These are phyloP conservation scores for Leptopilina syphax DNA, from an alignment of 2,888 invertebrate genomes.

Conservation along the genomic window DNA sequence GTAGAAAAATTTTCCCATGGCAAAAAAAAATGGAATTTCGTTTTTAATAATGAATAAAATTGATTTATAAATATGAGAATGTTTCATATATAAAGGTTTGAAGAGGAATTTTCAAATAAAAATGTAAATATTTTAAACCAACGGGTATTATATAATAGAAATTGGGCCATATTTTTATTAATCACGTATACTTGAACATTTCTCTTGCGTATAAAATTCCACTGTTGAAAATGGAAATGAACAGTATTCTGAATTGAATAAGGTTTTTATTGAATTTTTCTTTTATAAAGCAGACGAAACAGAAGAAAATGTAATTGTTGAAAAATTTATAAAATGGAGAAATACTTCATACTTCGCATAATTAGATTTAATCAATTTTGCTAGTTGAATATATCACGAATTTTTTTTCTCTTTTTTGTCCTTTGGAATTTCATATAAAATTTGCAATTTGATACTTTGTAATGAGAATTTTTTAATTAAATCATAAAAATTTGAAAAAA, in stretches of 20 bases:
- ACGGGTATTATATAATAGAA: no score
- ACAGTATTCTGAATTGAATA: background rate
- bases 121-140: no score
- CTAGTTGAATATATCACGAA: background rate
- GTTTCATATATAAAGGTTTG: no score
- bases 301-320: conserved; percentile 1
- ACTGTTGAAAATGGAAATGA: background rate
- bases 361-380: background rate
- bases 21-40: no score
- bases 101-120: no score
- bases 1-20: no score
- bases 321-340: background rate
- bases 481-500: no score
- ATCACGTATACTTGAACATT: background rate
- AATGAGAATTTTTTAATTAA: no score
- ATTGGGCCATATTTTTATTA: no score
- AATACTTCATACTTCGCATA: background rate
- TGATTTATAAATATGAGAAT: no score
- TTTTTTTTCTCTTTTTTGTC: background rate
- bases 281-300: background rate
- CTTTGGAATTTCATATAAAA: no score
- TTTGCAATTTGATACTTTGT: background rate
- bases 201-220: background rate
- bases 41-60: no score
- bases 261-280: background rate